phyloP scores from a whole-genome alignment of 2,797 vertebrate species.

The Linurgus olivaceus region DNA sequence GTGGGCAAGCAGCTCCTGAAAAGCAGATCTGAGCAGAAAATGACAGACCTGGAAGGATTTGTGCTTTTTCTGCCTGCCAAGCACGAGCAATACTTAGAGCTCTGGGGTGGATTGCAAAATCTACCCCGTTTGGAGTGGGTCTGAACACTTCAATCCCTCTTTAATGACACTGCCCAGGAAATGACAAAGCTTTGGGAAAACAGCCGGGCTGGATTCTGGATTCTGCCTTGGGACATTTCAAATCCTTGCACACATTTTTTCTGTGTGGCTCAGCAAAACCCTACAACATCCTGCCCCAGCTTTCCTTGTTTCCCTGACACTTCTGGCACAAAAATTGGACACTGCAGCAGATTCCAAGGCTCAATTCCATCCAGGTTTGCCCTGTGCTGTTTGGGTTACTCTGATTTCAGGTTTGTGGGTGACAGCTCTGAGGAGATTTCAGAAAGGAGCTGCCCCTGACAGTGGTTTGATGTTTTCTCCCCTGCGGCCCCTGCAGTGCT shows the following conservation, averaged over 20 bases:
- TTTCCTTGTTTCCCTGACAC: not conserved
- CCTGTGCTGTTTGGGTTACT: not conserved
- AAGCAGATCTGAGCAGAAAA: not conserved
- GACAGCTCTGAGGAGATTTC: fast-evolving
- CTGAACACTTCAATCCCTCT: not conserved
- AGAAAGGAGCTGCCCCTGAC: not conserved
- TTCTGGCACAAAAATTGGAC: not conserved
- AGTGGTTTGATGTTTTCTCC: not conserved
- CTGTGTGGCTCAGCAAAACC: not conserved
- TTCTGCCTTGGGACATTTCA: not conserved
- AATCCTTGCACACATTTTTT: not conserved
- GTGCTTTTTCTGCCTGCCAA: not conserved
- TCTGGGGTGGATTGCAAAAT: not conserved
- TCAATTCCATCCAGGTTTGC: not conserved
- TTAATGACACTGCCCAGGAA: slow-evolving; percentile 3
- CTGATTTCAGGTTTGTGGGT: not conserved
- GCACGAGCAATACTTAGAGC: not conserved
- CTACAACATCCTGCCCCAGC: not conserved
- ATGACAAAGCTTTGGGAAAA: not conserved
- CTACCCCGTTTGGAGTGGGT: not conserved
- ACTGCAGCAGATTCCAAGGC: not conserved
- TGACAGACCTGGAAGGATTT: not conserved
- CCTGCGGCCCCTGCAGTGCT: not conserved
- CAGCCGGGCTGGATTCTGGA: not conserved
- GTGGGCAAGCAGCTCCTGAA: not conserved